Conservation (phyloP, 2,113 vertebrate species). For the Sylvilagus bachmani region DNA sequence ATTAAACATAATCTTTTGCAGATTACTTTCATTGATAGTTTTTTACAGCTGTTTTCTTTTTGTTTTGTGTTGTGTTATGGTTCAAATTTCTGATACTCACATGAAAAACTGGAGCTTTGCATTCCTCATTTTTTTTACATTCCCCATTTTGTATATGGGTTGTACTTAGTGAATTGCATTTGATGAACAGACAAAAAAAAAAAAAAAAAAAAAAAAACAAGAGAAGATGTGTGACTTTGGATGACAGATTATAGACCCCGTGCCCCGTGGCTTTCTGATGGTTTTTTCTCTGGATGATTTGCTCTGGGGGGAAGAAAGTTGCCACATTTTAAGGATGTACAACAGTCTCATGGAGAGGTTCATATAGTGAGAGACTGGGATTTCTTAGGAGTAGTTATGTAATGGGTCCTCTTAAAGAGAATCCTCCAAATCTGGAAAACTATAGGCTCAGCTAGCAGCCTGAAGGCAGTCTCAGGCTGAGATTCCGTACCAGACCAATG, state of each 20-base stretch:
- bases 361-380: background rate
- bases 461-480: background rate
- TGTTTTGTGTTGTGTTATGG: background rate
- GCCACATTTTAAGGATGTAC: background rate
- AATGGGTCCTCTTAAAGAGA: background rate
- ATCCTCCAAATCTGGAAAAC: background rate
- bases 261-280: background rate
- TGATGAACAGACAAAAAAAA: background rate
- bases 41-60: background rate
- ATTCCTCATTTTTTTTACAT: background rate
- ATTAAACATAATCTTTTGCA: too few relatives aligned
- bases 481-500: background rate
- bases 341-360: background rate
- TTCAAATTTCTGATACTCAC: background rate
- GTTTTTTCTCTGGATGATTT: constrained; percentile 45
- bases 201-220: background rate
- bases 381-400: background rate
- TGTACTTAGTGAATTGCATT: background rate
- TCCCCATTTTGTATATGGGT: background rate
- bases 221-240: background rate
- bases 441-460: background rate
- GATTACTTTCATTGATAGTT: background rate
- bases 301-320: background rate
- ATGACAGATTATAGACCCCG: background rate
- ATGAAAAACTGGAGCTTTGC: background rate